Conservation (phyloP, 2,113 vertebrate species). For the Grus americana region DNA sequence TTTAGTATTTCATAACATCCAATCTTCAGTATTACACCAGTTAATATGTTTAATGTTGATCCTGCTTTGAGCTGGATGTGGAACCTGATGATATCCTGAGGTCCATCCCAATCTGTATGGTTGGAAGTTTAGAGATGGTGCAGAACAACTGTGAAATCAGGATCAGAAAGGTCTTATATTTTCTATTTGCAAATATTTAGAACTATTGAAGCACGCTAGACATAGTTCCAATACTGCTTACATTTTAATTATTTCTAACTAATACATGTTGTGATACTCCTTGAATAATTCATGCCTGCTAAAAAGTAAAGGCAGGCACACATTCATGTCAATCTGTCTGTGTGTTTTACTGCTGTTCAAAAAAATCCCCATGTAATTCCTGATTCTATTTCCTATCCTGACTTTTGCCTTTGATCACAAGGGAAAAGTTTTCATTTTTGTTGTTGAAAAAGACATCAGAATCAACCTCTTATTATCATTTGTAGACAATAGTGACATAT, state of each 20-base stretch:
- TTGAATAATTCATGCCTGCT: constrained; percentile 71
- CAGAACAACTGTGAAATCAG: background rate
- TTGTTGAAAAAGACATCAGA: background rate
- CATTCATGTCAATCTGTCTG: constrained; percentile 54
- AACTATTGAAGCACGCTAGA: constrained; percentile 35
- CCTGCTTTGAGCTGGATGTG: background rate
- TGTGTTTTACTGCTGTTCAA: constrained; percentile 17
- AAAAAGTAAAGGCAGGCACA: constrained; percentile 66
- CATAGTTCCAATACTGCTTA: background rate
- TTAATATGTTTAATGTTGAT: background rate
- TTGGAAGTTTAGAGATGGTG: background rate
- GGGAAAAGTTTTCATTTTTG: background rate
- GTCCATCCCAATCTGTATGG: background rate
- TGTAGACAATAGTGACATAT: background rate
- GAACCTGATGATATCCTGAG: background rate
- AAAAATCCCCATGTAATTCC: background rate
- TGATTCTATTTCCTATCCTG: background rate
- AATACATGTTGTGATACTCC: constrained; percentile 48
- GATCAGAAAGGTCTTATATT: constrained; percentile 14
- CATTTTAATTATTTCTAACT: constrained; percentile 71
- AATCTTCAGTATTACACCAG: background rate
- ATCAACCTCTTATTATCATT: background rate
- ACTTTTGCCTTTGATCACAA: background rate
- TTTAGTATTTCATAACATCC: background rate
- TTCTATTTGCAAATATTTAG: constrained; percentile 54